Evolutionary conservation across 2,113 vertebrate genomes (phyloP).

Genomic region (Panthera leo): DNA sequence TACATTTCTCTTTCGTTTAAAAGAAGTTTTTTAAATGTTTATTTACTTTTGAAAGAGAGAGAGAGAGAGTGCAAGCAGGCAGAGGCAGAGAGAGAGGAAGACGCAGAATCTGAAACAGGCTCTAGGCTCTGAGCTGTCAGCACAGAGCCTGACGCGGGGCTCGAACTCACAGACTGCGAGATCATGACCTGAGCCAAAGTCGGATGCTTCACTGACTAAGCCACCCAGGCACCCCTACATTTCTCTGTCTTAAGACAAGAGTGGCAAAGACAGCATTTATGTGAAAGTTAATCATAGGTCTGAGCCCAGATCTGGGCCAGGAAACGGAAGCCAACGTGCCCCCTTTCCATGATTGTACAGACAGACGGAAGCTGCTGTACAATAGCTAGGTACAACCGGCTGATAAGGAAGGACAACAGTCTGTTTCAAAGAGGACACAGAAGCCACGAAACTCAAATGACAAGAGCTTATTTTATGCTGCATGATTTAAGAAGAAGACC

Average conservation of each 20-base stretch:
- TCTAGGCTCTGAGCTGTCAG: no score
- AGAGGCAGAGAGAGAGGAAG: no score
- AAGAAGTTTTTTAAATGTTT: no score
- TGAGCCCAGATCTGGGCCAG: not conserved
- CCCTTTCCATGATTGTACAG: not conserved
- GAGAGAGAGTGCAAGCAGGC: no score
- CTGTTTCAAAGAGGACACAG: not conserved
- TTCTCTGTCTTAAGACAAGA: not conserved
- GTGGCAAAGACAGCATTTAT: not conserved
- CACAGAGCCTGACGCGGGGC: no score
- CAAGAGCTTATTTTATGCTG: not conserved
- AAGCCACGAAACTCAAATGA: not conserved
- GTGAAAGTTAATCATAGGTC: not conserved
- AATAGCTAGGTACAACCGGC: fast-evolving
- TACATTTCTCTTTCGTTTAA: not conserved
- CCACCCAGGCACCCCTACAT: no score
- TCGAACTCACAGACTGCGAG: no score
- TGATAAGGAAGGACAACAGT: not conserved
- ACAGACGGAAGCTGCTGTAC: not conserved
- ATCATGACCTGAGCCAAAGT: no score
- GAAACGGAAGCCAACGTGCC: fast-evolving
- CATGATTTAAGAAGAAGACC: not conserved
- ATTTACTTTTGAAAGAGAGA: no score
- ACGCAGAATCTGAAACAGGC: no score
- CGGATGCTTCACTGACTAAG: no score